Evolutionary conservation across 2,888 invertebrate species (phyloP), one percentile per base, ranked within the genome.

Genomic region (Spilosoma lubricipeda): DNA sequence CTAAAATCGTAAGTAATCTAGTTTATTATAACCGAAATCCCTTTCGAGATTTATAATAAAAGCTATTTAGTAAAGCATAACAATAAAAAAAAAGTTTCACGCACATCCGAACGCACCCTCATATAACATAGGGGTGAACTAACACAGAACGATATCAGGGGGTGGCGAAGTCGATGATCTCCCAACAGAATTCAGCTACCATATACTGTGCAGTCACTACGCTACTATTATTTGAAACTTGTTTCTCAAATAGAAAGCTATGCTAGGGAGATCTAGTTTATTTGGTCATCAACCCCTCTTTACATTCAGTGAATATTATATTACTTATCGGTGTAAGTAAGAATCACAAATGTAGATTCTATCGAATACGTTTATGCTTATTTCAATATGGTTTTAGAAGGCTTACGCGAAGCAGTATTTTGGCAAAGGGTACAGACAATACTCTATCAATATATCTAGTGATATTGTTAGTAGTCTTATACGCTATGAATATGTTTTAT

Each of bases 251-350:
- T n/a, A 56, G 18, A 27, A 7, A 66, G 30, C 3, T 52, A 2
- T 67, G 45, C 18, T 56, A n/a, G n/a, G 18, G 30, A 71, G 83
- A 36, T 81, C 82, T 75, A 65, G 70, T 70, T 73, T 78, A 71
- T 72, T 72, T 87, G 86, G 90, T 73, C 76, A 64, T 36, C 75
- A 71, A 68, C 74, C 85, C 85, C 82, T 82, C 83, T 81, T 82
- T 84, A 86, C 82, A 88, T 85, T 86, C 82, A 81, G 82, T 85
- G 87, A 89, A 89, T 87, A 89, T 89, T 85, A 85, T 86, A 88
- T 90, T 89, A 90, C 88, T 87, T 89, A 89, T 85, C 81, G 88
- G 83, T 86, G 87, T 90, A 89, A 88, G 89, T 88, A 87, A 87
- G 87, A 88, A 88, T 90, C 86, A 85, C 81, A 80, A 87, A 90